Conservation (phyloP, 2,113 vertebrate genomes). For the Paedocypris sp. region DNA sequence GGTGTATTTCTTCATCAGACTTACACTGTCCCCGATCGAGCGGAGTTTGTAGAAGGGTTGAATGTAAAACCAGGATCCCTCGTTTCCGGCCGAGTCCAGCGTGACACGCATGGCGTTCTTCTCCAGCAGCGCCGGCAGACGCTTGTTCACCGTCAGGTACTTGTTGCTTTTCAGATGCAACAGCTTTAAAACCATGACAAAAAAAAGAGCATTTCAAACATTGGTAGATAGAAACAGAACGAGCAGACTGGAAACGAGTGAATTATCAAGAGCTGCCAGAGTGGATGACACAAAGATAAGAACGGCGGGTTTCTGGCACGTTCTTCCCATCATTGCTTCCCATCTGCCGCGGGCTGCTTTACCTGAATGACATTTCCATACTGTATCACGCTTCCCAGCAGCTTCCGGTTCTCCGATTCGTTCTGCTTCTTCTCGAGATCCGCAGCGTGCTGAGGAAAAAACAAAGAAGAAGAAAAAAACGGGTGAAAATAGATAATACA, state of each 20-base stretch:
- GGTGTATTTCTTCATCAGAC: constrained; percentile 41
- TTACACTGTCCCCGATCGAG: constrained; percentile 95
- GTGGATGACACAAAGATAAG: background rate
- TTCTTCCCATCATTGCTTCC: background rate
- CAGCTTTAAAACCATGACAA: constrained; percentile 61
- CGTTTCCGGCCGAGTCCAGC: constrained; percentile 90
- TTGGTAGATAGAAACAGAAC: too few relatives aligned
- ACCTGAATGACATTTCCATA: constrained; percentile 98
- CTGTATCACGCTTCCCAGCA: constrained; percentile 89
- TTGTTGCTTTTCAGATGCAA: constrained; percentile 98
- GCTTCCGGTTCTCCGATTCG: constrained; percentile 92
- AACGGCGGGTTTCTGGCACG: background rate
- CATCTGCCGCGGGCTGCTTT: background rate
- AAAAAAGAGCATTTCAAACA: too few relatives aligned
- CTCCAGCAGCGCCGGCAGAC: constrained; percentile 89
- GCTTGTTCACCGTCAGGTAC: constrained; percentile 96
- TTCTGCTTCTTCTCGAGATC: constrained; percentile 98
- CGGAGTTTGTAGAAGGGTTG: constrained; percentile 97
- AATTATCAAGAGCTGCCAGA: background rate
- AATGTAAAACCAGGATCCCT: constrained; percentile 99
- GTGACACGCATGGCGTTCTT: constrained; percentile 98
- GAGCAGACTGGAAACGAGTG: background rate
- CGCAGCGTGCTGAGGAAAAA: constrained; percentile 75
- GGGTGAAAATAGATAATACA: background rate
- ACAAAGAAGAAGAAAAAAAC: constrained; percentile 4